These are phyloP conservation scores for Spatulosminthurus flaviceps DNA, from an alignment of 2,888 invertebrate genomes.

Conservation along the genomic window DNA sequence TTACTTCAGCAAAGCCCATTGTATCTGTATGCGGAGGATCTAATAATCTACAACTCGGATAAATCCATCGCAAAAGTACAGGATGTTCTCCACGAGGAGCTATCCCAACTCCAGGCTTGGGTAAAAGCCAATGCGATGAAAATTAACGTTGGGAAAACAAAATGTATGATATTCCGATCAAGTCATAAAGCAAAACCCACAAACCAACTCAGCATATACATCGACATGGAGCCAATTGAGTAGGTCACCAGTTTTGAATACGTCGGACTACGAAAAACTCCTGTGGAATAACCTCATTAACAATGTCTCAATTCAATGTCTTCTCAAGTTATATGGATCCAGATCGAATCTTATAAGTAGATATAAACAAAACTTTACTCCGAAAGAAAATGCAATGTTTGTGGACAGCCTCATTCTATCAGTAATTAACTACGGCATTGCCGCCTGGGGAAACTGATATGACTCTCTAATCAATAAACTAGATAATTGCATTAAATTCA, in stretches of 20 bases:
- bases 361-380: background rate
- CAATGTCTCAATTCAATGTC: no score
- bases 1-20: no score
- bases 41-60: background rate
- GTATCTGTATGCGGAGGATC: no score
- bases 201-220: background rate
- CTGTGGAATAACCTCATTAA: background rate
- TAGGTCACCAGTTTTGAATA: background rate
- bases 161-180: background rate
- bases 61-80: background rate
- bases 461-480: no score
- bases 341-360: background rate
- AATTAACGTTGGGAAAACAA: slow-evolving; percentile 24
- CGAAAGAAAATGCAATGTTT: background rate
- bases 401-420: no score
- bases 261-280: background rate
- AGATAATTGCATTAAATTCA: no score
- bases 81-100: background rate
- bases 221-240: background rate
- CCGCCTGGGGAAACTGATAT: no score
- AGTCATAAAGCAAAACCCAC: background rate
- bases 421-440: no score
- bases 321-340: background rate
- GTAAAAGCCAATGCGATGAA: no score
- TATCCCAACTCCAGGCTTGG: no score